Conservation (phyloP, 2,888 invertebrate species). For the Sesamia inferens region DNA sequence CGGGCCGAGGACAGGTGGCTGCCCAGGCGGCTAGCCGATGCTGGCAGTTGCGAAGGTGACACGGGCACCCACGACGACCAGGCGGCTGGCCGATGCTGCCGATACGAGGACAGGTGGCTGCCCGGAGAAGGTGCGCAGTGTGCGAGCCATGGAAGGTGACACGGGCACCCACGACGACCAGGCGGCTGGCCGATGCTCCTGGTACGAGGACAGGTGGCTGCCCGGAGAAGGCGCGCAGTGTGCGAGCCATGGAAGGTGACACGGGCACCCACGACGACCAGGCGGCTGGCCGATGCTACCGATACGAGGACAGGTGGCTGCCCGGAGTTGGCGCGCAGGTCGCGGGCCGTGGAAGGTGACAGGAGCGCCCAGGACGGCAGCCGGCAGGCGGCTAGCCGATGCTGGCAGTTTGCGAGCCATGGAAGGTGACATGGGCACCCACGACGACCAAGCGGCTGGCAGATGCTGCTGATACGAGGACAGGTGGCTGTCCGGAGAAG, state of each 20-base stretch:
- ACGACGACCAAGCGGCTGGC: conserved; percentile 10
- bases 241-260: background rate
- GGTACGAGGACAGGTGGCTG: too few species aligned
- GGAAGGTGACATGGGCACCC: background rate
- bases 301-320: too few species aligned
- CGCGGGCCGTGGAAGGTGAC: background rate
- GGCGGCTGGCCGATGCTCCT: too few species aligned
- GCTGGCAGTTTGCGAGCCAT: background rate
- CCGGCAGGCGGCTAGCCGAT: background rate
- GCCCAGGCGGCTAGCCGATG: background rate
- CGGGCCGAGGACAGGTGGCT: too few species aligned
- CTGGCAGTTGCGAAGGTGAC: background rate
- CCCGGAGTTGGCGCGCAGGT: background rate
- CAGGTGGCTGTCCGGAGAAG: background rate
- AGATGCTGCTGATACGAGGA: background rate
- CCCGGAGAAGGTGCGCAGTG: background rate
- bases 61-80: background rate
- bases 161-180: too few species aligned
- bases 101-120: background rate
- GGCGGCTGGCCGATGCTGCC: background rate
- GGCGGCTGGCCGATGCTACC: background rate
- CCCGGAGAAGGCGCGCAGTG: conserved; percentile 2
- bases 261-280: background rate
- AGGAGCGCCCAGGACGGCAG: too few species aligned
- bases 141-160: too few species aligned